These are phyloP conservation scores for Chironomus tentans DNA, from an alignment of 2,888 invertebrate genomes.

Conservation along the genomic window DNA sequence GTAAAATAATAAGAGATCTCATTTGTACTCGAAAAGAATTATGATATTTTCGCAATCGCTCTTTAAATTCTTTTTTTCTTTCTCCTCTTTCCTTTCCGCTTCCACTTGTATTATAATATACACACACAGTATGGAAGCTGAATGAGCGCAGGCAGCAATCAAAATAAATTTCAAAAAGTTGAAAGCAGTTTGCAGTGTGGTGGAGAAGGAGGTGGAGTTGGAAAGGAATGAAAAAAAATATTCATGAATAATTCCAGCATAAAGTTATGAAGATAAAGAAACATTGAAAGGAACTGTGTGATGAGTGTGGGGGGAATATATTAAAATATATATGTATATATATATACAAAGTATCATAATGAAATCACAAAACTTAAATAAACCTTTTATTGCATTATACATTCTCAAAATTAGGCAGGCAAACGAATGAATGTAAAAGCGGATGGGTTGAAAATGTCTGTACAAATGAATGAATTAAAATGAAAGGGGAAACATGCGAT, in stretches of 20 bases:
- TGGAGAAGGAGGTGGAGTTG: too few relatives aligned
- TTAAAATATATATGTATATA: not conserved
- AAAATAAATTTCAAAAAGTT: conserved; percentile 2
- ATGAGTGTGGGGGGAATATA: not conserved
- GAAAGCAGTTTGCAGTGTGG: too few relatives aligned
- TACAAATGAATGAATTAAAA: too few relatives aligned
- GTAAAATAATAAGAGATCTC: conserved; percentile 9
- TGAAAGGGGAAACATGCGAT: too few relatives aligned
- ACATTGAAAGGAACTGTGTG: not conserved
- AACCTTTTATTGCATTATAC: conserved; percentile 13
- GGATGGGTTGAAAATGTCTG: not conserved
- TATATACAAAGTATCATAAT: not conserved
- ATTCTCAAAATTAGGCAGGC: not conserved
- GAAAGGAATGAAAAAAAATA: not conserved
- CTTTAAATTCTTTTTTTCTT: too few relatives aligned
- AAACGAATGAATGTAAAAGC: not conserved
- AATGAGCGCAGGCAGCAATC: not conserved
- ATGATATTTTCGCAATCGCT: not conserved
- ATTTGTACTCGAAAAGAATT: conserved; percentile 2
- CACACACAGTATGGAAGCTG: not conserved
- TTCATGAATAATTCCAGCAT: conserved; percentile 18
- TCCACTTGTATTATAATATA: too few relatives aligned
- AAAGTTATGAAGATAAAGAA: not conserved
- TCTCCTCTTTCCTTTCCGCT: not conserved
- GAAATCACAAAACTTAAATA: conserved; percentile 15